Base-by-base conservation (phyloP, 2,113 vertebrate species). In the Carassius gibelio region DNA sequence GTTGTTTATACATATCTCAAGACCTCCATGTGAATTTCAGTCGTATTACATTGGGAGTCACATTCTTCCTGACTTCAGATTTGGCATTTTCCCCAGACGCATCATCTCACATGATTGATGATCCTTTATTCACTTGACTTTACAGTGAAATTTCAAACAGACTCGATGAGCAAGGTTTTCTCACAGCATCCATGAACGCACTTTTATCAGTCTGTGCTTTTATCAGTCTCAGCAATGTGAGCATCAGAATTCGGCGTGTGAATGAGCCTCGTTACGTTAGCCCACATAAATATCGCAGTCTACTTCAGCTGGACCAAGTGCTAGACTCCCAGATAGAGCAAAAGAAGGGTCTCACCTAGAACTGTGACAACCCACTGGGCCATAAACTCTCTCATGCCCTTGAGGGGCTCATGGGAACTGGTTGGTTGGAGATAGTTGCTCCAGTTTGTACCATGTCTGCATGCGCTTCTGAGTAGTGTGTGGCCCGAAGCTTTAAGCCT, bases 401-500 rank as follows among this genome's bases (percentile, higher is more conserved):
- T 89, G 87, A 91, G 89, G 64, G 61, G 61, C 62, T 81, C 79
- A 66, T 84, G 17, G 87, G 74, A 89, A 42, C 61, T 36, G 17
- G 79, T 68, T 76, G 81, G 66, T 88, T 38, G 36, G 83, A 86
- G 81, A 75, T 69, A 59, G 84, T 80, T 81, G 68, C 61, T 83
- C 59, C 81, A 83, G 79, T 81, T 81, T 81, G 79, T 68, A 81
- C 38, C 57, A 19, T 61, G 81, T 75, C 75, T 59, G 61, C 30
- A 75, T 84, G 80, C 10, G 55, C 52, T 85, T 75, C 71, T 79
- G 80, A 75, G 50, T 36, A 86, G 69, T 50, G 38, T 89, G 38
- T 89, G 88, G 91, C 87, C 88, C 50, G 4, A 21, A 91, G 91
- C 92, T 88, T 59, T 68, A 86, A 90, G 89, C 92, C 92, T 90